Percentiles rank a stretch among this genome's conserved stretches.
phyloP scores from a whole-genome alignment of 2,888 invertebrate genomes.

The Ectropis crepuscularia region DNA sequence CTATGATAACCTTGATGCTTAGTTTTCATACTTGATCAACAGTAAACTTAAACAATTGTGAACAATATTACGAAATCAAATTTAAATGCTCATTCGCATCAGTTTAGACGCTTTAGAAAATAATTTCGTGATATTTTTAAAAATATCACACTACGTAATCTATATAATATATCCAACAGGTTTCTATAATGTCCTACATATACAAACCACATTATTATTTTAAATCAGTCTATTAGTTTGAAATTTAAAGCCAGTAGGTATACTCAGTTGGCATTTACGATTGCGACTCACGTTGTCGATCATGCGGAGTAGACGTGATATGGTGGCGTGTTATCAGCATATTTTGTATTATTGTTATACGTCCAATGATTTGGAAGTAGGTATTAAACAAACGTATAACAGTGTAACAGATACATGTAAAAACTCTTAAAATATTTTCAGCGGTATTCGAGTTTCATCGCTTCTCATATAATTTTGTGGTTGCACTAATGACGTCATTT shows the following conservation, averaged over 20 bases:
- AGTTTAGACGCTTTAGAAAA: no score
- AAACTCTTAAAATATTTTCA: background rate
- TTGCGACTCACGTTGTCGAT: constrained; percentile 15
- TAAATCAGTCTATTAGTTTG: constrained; percentile 19
- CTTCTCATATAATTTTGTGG: background rate
- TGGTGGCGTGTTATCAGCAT: constrained; percentile 1
- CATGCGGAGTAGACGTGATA: background rate
- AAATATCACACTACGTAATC: background rate
- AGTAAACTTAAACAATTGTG: no score
- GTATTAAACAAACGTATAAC: background rate
- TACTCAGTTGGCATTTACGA: constrained; percentile 2
- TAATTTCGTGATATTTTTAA: background rate
- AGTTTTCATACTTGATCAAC: no score
- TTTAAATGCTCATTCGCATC: no score
- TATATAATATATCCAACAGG: constrained; percentile 1
- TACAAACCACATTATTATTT: background rate
- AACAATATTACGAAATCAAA: no score
- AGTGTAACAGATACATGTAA: background rate
- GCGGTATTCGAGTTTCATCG: background rate
- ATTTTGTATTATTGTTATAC: background rate
- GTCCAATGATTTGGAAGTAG: constrained; percentile 2
- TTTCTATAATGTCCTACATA: constrained; percentile 4
- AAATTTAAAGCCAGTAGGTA: constrained; percentile 2
- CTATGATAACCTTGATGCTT: no score
- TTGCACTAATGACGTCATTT: constrained; percentile 3